Percentiles rank a stretch among this genome's conserved stretches.
phyloP scores from a whole-genome alignment of 2,888 invertebrate genomes.

The Spialia ferax region DNA sequence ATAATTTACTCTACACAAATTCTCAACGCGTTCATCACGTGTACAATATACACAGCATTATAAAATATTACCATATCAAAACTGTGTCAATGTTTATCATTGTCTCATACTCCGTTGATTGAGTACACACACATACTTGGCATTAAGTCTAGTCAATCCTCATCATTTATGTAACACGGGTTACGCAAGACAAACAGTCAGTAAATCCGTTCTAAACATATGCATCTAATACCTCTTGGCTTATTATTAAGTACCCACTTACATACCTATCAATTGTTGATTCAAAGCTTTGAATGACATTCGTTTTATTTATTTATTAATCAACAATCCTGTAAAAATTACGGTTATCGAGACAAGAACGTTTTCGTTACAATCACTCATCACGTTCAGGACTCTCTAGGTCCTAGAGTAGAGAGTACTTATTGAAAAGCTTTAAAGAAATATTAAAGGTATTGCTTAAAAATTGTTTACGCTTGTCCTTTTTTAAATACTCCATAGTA shows the following conservation, averaged over 20 bases:
- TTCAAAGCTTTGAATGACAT: neutral
- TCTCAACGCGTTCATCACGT: neutral
- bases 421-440: too few species aligned
- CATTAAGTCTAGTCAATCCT: constrained; percentile 29
- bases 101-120: constrained; percentile 27
- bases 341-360: too few species aligned
- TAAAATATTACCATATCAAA: constrained; percentile 21
- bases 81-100: constrained; percentile 32
- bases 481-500: too few species aligned
- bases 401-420: too few species aligned
- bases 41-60: neutral
- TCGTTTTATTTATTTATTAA: too few species aligned
- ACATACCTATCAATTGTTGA: constrained; percentile 4
- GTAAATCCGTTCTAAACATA: constrained; percentile 20
- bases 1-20: neutral
- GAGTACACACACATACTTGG: constrained; percentile 22
- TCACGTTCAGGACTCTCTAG: too few species aligned
- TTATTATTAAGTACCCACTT: neutral
- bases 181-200: constrained; percentile 26
- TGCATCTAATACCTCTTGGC: constrained; percentile 8
- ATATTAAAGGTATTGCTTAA: too few species aligned
- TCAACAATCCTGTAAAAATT: too few species aligned
- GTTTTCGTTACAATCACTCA: too few species aligned
- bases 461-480: too few species aligned
- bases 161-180: constrained; percentile 32